phyloP scores from a whole-genome alignment of 2,113 vertebrate species.

The Macquaria australasica region DNA sequence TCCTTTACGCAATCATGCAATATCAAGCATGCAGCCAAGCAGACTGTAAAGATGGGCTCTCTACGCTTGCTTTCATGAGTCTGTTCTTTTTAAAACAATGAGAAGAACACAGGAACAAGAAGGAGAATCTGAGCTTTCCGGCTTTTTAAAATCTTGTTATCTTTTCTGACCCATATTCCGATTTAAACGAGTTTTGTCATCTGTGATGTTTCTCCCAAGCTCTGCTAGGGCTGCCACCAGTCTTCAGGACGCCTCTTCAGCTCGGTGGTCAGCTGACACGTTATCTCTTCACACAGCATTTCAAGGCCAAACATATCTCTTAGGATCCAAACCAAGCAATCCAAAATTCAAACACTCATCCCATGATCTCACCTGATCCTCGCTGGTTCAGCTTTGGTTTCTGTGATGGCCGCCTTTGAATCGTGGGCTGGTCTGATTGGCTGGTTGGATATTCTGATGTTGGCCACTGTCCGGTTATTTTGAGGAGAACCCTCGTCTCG shows the following conservation, averaged over 20 bases:
- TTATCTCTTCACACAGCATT: constrained; percentile 10
- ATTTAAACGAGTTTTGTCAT: not conserved
- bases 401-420: constrained; percentile 19
- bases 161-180: not conserved
- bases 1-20: not conserved
- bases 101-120: not conserved
- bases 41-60: not conserved
- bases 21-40: not conserved
- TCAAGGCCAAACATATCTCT: constrained; percentile 12
- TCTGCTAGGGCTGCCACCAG: not conserved
- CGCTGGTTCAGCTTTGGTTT: constrained; percentile 43
- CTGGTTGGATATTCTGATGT: constrained; percentile 54
- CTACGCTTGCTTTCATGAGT: no score
- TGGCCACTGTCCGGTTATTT: constrained; percentile 31
- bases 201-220: not conserved
- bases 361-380: constrained; percentile 69
- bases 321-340: constrained; percentile 30
- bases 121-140: not conserved
- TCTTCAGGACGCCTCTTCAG: not conserved
- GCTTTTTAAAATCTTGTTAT: not conserved
- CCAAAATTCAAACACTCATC: constrained; percentile 9
- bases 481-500: constrained; percentile 29
- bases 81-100: not conserved
- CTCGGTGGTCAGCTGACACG: constrained; percentile 7
- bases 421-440: constrained; percentile 19